Evolutionary conservation across 2,113 vertebrate genomes (phyloP).

Genomic region (Gymnorhina tibicen): DNA sequence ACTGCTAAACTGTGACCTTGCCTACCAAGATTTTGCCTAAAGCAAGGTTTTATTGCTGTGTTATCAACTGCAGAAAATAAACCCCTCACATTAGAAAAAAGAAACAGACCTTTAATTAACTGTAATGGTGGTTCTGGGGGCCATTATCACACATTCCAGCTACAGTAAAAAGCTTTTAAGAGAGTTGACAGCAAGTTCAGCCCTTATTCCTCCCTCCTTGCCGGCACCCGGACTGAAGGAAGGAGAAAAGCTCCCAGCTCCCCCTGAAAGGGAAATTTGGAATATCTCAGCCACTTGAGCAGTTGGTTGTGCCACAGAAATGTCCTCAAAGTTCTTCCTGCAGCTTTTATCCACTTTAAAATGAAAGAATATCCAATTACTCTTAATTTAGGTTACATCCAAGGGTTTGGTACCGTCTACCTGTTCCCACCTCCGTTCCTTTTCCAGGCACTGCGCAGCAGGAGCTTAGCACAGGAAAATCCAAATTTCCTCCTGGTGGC

Average conservation of each 20-base stretch:
- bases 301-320: neutral
- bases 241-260: neutral
- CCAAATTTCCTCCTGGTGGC: neutral
- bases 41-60: slow-evolving; percentile 22
- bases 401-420: neutral
- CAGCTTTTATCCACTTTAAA: neutral
- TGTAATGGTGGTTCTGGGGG: slow-evolving; percentile 50
- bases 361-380: neutral
- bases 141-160: slow-evolving; percentile 24
- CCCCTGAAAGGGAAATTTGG: neutral
- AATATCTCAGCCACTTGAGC: neutral
- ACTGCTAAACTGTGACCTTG: slow-evolving; percentile 45
- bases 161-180: slow-evolving; percentile 21
- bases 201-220: neutral
- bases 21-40: slow-evolving; percentile 10
- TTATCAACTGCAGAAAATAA: slow-evolving; percentile 37
- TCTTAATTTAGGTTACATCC: neutral
- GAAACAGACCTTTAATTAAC: slow-evolving; percentile 65
- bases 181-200: slow-evolving; percentile 43
- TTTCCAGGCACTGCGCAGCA: neutral
- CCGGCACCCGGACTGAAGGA: neutral
- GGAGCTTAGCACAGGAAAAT: neutral
- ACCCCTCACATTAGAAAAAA: slow-evolving; percentile 5
- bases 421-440: rapidly evolving
- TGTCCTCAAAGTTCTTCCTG: neutral